These are phyloP conservation scores for Aphaenogaster floridana DNA, from an alignment of 1,140 invertebrate species.

Conservation along the genomic window DNA sequence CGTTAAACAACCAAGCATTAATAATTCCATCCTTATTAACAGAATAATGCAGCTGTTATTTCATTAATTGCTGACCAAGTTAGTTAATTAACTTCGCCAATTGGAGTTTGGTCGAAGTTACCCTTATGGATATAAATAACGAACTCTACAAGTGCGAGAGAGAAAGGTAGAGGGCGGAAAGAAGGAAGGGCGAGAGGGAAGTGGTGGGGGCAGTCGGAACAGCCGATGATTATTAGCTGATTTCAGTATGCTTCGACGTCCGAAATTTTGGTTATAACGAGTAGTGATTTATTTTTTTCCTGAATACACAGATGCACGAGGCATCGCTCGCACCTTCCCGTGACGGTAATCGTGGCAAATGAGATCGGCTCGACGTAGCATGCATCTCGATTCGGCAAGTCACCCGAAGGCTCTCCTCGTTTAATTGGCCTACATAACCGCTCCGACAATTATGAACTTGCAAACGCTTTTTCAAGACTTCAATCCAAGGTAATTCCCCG, in stretches of 20 bases:
- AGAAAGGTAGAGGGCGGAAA: background rate
- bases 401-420: slow-evolving; percentile 29
- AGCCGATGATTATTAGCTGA: slow-evolving; percentile 63
- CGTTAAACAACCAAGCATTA: background rate
- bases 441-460: slow-evolving; percentile 91
- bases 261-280: slow-evolving; percentile 68
- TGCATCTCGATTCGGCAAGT: slow-evolving; percentile 50
- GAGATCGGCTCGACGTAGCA: slow-evolving; percentile 62
- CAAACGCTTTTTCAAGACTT: slow-evolving; percentile 96
- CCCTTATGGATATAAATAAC: background rate
- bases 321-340: slow-evolving; percentile 54
- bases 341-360: slow-evolving; percentile 65
- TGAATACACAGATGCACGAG: slow-evolving; percentile 67
- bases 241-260: slow-evolving; percentile 68
- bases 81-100: background rate
- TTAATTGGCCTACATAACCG: slow-evolving; percentile 68
- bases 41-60: background rate
- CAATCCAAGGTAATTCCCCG: slow-evolving; percentile 92
- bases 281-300: slow-evolving; percentile 63
- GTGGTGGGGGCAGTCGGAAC: slow-evolving; percentile 2
- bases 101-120: background rate
- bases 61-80: background rate
- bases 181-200: background rate
- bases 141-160: background rate
- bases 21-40: background rate